Percentiles rank a stretch among this genome's conserved stretches.
Conservation (phyloP, 2,113 vertebrate species). For the Campylorhamphus procurvoides region DNA sequence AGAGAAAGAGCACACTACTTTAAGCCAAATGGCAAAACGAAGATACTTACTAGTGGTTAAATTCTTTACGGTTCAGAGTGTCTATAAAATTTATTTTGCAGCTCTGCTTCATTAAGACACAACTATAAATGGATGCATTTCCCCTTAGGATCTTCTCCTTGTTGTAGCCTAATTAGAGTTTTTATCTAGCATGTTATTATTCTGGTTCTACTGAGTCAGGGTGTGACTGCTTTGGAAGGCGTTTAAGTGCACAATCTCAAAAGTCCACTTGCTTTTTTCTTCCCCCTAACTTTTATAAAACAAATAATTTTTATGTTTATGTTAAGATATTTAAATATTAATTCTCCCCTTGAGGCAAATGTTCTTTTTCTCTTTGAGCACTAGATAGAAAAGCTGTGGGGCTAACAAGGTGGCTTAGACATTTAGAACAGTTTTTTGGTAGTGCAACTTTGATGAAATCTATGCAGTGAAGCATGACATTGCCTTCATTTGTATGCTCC, state of each 20-base stretch:
- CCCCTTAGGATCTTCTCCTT: background rate
- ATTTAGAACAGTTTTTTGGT: background rate
- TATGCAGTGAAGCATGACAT: background rate
- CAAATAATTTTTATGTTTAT: background rate
- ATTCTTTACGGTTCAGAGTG: background rate
- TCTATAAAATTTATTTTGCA: background rate
- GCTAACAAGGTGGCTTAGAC: background rate
- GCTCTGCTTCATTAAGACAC: background rate
- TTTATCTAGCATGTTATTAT: background rate
- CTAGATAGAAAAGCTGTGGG: background rate
- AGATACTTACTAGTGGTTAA: background rate
- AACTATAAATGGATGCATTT: background rate
- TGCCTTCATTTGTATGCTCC: background rate
- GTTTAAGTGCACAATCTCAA: background rate
- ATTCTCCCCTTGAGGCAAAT: background rate
- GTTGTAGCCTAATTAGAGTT: background rate
- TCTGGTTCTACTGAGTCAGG: background rate
- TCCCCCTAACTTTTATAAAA: background rate
- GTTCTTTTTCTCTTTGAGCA: background rate
- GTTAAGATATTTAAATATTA: background rate
- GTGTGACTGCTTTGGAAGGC: background rate
- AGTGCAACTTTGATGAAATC: background rate
- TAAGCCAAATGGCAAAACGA: background rate
- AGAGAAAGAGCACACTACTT: background rate
- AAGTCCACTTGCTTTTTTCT: background rate